A percentile compares a stretch with the other conserved stretches of the same genome.
These are phyloP conservation scores for Brevimyrus niger DNA, from an alignment of 2,113 vertebrate species.

Conservation along the genomic window DNA sequence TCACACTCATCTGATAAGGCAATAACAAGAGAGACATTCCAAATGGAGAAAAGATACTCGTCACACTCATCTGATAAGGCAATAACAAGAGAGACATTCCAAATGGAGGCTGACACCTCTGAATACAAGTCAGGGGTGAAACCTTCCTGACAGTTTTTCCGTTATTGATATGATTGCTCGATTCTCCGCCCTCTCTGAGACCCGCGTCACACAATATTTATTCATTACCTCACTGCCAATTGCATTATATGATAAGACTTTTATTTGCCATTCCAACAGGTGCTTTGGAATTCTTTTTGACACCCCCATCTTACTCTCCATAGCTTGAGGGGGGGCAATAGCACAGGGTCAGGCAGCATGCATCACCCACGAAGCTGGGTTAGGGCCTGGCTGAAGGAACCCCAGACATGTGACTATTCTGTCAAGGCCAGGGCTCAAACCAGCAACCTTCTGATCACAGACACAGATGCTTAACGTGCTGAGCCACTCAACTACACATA, in stretches of 20 bases:
- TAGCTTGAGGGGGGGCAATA: neutral
- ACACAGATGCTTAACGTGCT: no score
- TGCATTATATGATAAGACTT: neutral
- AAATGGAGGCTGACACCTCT: neutral
- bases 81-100: neutral
- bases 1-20: neutral
- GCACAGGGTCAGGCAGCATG: neutral
- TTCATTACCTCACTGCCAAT: neutral
- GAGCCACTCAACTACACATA: neutral
- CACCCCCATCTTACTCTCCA: neutral
- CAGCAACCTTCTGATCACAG: no score
- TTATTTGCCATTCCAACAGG: neutral
- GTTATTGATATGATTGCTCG: neutral
- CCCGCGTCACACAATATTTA: neutral
- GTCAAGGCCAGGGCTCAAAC: no score
- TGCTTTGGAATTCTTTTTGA: neutral
- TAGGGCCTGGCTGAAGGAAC: no score
- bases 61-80: neutral
- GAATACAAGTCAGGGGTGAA: neutral
- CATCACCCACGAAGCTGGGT: neutral
- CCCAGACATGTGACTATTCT: no score
- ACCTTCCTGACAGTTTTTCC: neutral
- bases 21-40: neutral
- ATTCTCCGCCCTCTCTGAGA: neutral
- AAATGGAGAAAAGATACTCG: neutral